Conservation (phyloP, 2,888 invertebrate species). For the Alcis repandata region DNA sequence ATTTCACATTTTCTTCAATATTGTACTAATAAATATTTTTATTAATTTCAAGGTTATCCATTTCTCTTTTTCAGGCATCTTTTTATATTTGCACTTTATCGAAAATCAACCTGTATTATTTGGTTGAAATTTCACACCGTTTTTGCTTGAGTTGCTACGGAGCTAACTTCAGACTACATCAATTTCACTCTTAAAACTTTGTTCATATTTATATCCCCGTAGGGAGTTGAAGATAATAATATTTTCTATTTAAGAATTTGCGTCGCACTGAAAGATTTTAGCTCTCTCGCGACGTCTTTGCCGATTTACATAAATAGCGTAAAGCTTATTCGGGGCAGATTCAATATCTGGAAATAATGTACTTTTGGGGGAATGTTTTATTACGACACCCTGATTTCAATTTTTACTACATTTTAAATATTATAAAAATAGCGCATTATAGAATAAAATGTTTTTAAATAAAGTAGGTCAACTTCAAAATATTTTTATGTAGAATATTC, state of each 20-base stretch:
- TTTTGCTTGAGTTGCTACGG: background rate
- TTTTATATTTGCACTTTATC: background rate
- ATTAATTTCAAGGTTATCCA: background rate
- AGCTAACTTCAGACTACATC: slow-evolving; percentile 7
- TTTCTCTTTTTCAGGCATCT: background rate
- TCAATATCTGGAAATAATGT: slow-evolving; percentile 37
- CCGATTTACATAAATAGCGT: slow-evolving; percentile 42
- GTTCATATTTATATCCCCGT: slow-evolving; percentile 27
- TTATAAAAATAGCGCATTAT: too few relatives aligned
- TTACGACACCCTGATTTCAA: background rate
- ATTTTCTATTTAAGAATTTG: slow-evolving; percentile 36
- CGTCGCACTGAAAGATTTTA: slow-evolving; percentile 30
- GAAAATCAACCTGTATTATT: background rate
- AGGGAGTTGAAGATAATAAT: slow-evolving; percentile 23
- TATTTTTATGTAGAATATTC: too few relatives aligned
- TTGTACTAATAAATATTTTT: too few relatives aligned
- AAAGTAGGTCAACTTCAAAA: too few relatives aligned
- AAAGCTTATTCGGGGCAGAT: slow-evolving; percentile 36
- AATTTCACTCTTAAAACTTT: slow-evolving; percentile 26
- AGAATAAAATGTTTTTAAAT: too few relatives aligned
- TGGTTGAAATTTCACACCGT: slow-evolving; percentile 3
- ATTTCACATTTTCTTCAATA: too few relatives aligned
- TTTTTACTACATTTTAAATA: background rate
- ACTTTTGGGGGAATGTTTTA: slow-evolving; percentile 9
- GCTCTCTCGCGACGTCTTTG: slow-evolving; percentile 26